Base-by-base conservation (phyloP, 2,797 vertebrate species). In the Falco rusticolus region DNA sequence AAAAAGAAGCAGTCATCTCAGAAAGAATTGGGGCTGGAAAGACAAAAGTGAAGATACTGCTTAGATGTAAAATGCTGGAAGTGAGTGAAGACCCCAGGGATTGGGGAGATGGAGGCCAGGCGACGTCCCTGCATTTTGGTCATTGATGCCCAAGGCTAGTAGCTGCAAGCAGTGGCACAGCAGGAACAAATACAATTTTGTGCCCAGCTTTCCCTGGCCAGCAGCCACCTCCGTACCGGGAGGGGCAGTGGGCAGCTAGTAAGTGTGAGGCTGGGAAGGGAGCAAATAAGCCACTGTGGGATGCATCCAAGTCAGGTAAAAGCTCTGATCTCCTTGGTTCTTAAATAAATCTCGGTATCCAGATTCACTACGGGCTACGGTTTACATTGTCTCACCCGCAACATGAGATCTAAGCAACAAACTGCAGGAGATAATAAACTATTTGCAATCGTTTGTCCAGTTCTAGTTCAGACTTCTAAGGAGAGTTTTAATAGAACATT, bases 381-480 rank as follows among this genome's bases (percentile, higher is more conserved):
- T 60, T 72, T 53, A 69, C 20, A 19, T 9, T 37, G 7, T 72
- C 45, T 75, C 57, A 91, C 22, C 31, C 2, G 3, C 20, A 17
- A 80, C 0, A 0, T 39, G 56, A 74, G 64, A 93, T 71, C 96
- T 60, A 95, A 97, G 77, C 71, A 95, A 95, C 77, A 87, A 89
- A 95, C 57, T 16, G 16, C 43, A 59, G 34, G 79, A 86, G 31
- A 74, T 45, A 87, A 90, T 89, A 96, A 89, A 94, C 53, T 59
- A 64, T 92, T 91, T 83, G 50, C 51, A 91, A 87, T 51, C 5
- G 56, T 81, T 91, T 89, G 48, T 89, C 84, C 76, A 88, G 56
- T 84, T 91, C 51, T 70, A 86, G 87, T 63, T 71, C 82, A 95
- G 84, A 71, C 68, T 84, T 94, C 83, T 93, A 94, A 64, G 25